phyloP scores from a whole-genome alignment of 2,113 vertebrate genomes.

The Nothobranchius furzeri region DNA sequence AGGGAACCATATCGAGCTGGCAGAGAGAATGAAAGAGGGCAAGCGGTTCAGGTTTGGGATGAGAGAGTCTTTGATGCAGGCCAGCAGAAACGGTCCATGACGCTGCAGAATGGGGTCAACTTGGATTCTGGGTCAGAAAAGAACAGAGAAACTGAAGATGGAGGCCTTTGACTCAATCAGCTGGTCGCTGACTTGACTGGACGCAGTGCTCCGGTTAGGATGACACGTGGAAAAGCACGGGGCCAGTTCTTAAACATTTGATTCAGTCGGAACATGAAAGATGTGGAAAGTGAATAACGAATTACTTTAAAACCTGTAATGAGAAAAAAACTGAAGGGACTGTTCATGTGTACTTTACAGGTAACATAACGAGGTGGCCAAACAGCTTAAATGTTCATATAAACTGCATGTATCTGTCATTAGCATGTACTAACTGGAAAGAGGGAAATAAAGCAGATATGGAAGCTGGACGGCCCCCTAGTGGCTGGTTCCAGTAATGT shows the following conservation, averaged over 20 bases:
- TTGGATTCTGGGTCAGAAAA: constrained; percentile 31
- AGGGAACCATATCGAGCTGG: constrained; percentile 30
- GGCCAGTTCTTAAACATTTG: constrained; percentile 20
- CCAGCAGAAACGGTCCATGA: constrained; percentile 36
- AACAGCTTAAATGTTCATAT: not conserved
- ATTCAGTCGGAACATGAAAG: no score
- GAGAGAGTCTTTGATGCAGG: constrained; percentile 45
- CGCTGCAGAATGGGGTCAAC: constrained; percentile 38
- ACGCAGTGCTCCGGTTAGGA: constrained; percentile 51
- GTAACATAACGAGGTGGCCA: not conserved
- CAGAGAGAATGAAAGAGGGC: constrained; percentile 21
- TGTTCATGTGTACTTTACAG: no score
- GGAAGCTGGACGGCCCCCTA: no score
- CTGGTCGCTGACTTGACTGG: constrained; percentile 35
- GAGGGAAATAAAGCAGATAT: no score
- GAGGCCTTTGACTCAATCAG: constrained; percentile 39
- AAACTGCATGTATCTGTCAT: not conserved
- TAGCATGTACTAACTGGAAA: no score
- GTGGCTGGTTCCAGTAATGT: no score
- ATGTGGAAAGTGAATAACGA: no score
- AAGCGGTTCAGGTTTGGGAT: constrained; percentile 46
- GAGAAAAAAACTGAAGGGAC: no score
- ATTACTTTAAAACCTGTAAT: no score
- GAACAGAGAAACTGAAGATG: constrained; percentile 19
- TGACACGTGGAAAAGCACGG: constrained; percentile 16